Percentiles rank a stretch among this genome's conserved stretches.
Conservation (phyloP, 2,797 vertebrate species). For the Nannoperca obscura region DNA sequence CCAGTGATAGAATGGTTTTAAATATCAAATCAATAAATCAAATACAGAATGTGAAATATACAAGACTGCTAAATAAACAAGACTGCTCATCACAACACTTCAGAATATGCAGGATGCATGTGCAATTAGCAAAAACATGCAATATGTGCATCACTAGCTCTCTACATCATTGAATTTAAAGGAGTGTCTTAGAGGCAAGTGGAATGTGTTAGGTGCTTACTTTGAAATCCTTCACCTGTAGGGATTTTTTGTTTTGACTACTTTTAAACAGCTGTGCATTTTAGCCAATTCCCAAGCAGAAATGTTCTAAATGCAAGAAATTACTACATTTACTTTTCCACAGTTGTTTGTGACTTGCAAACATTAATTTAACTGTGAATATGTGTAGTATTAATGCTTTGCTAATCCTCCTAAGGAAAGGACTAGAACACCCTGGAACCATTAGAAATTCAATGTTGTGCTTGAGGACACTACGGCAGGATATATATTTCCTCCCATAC, state of each 20-base stretch:
- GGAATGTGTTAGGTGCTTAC: no score
- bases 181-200: no score
- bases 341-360: background rate
- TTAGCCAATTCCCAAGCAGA: no score
- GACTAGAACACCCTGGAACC: background rate
- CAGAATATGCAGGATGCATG: background rate
- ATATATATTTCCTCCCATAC: background rate
- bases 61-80: no score
- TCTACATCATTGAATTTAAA: background rate
- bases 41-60: background rate
- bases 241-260: no score
- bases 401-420: background rate
- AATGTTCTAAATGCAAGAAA: no score
- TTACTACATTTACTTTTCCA: no score
- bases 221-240: no score
- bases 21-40: conserved; percentile 21
- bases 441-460: background rate
- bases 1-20: conserved; percentile 12
- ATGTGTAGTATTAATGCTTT: background rate
- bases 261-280: no score
- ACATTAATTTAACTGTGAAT: background rate
- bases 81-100: background rate
- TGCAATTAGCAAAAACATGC: background rate
- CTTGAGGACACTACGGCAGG: background rate
- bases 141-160: background rate